Evolutionary conservation across 2,113 vertebrate species (phyloP).

Genomic region (Myotis davidii): DNA sequence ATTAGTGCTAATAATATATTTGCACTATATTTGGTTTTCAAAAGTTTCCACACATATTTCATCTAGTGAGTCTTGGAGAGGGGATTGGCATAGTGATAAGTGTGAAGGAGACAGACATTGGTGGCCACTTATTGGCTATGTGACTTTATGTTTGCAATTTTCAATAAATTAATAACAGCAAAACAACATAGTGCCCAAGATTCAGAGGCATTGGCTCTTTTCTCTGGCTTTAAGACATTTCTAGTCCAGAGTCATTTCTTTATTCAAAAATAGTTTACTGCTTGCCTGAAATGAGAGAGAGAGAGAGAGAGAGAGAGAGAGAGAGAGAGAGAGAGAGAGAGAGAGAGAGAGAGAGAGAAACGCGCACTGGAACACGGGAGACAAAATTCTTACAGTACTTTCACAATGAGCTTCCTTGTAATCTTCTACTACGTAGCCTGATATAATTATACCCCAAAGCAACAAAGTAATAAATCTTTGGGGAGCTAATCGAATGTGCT

Average conservation of each 20-base stretch:
- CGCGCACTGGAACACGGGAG: not conserved
- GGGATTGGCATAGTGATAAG: not conserved
- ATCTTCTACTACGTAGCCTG: not conserved
- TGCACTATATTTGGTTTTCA: not conserved
- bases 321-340: not conserved
- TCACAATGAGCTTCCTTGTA: slow-evolving; percentile 16
- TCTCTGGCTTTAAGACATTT: not conserved
- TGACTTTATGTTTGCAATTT: not conserved
- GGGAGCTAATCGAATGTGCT: slow-evolving; percentile 46
- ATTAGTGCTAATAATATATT: not conserved
- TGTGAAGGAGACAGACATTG: not conserved
- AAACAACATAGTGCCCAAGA: not conserved
- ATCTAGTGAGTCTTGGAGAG: not conserved
- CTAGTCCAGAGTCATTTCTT: not conserved
- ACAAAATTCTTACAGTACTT: slow-evolving; percentile 18
- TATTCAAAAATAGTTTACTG: not conserved
- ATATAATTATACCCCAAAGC: slow-evolving; percentile 52
- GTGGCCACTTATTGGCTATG: not conserved
- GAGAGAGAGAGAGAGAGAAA: not conserved
- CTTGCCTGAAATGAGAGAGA: not conserved
- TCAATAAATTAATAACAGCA: not conserved
- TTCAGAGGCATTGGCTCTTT: not conserved
- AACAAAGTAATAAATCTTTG: slow-evolving; percentile 59
- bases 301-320: no score
- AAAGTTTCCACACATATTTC: not conserved